Evolutionary conservation across 1,140 invertebrate species (phyloP), one percentile per base, ranked within the genome.

Genomic region (Drosophila leontia): DNA sequence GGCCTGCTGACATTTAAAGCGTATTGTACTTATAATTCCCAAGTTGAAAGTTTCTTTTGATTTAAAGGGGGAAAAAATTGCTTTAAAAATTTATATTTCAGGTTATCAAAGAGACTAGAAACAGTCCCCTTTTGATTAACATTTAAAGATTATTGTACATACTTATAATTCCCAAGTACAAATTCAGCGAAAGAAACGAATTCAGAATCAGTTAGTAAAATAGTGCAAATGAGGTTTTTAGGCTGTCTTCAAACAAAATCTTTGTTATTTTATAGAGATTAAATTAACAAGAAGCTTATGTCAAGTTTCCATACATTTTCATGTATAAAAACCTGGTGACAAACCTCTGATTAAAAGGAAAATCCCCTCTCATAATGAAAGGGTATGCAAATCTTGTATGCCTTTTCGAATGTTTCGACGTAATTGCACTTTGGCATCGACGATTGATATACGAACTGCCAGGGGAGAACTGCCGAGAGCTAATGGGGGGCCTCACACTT

Each of bases 341-440:
- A 59, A 48, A 47, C n/a, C 23, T 60, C 3, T 39, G 3, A 12
- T 8, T 3, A 32, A 51, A 32, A 17, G 29, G 9, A 51, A 57
- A 53, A 59, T 59, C n/a, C 26, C 32, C 29, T 59, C 34, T 59
- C 1, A 11, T 7, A 35, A 59, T 32, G 55, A 41, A 23, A 76
- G 72, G 7, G 68, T 37, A 42, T 42, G 19, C 17, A 35, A 60
- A 15, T 50, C 53, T 39, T 62, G 57, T 78, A 48, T 29, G 48
- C 15, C 44, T 67, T 45, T 55, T 62, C 37, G 45, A 12, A 42
- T 62, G n/a, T 53, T 78, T 77, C 47, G 68, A 57, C 67, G 70
- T 79, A 71, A 80, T 83, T 88, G 76, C 71, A 83, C 68, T 80
- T 74, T 79, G 35, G 64, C 44, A 55, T 32, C 53, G 69, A 53